These are phyloP conservation scores for Ischnus inquisitorius DNA, from an alignment of 2,888 invertebrate genomes.

Conservation along the genomic window DNA sequence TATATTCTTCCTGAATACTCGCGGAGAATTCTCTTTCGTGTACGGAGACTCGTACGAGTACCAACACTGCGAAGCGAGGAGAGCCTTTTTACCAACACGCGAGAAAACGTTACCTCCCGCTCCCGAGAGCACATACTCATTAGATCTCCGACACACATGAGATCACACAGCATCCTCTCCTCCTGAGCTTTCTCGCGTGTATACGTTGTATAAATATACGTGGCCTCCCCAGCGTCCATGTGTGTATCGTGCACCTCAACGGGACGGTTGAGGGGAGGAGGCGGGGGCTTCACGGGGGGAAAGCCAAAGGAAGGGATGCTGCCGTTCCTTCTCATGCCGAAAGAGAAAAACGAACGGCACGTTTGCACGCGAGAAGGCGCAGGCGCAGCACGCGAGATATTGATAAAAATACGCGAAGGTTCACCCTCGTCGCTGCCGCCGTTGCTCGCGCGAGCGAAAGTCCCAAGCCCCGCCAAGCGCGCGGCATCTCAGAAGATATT, in stretches of 20 bases:
- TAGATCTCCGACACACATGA: conserved; percentile 69
- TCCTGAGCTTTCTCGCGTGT: conserved; percentile 12
- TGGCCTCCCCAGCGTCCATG: conserved; percentile 30
- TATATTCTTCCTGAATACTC: conserved; percentile 8
- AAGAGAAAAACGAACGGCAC: conserved; percentile 71
- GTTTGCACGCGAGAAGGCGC: conserved; percentile 73
- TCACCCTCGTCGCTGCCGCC: conserved; percentile 76
- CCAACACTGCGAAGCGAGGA: conserved; percentile 47
- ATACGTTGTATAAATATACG: conserved; percentile 13
- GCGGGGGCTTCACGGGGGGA: conserved; percentile 31
- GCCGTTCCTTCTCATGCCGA: conserved; percentile 50
- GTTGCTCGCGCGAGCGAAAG: conserved; percentile 63
- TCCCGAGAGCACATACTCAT: conserved; percentile 71
- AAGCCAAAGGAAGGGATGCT: conserved; percentile 65
- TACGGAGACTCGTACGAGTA: conserved; percentile 28
- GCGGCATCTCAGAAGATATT: conserved; percentile 83
- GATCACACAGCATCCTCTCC: conserved; percentile 57
- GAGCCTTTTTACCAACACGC: conserved; percentile 53
- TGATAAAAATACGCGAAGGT: conserved; percentile 84
- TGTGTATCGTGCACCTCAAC: conserved; percentile 60
- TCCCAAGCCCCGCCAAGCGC: conserved; percentile 76
- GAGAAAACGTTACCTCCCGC: conserved; percentile 48
- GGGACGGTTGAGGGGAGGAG: conserved; percentile 32
- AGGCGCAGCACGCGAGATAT: conserved; percentile 83
- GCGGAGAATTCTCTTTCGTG: background rate